Percentiles rank a stretch among this genome's conserved stretches.
Conservation (phyloP, 2,797 vertebrate species). For the Leuciscus waleckii region DNA sequence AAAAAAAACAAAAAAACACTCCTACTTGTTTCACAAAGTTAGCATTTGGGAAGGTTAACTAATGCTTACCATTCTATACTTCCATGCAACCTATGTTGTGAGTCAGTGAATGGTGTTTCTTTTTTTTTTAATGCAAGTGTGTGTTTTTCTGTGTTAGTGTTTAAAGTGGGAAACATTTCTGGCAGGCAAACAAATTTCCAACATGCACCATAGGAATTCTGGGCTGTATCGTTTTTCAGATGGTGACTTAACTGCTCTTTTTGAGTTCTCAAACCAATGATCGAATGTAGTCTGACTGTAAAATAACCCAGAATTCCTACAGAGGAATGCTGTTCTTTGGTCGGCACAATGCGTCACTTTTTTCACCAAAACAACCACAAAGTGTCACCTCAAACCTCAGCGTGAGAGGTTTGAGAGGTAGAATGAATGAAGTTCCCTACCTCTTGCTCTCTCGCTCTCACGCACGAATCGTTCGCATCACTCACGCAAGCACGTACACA, state of each 20-base stretch:
- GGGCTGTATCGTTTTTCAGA: slow-evolving; percentile 59
- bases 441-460: slow-evolving; percentile 45
- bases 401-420: slow-evolving; percentile 66
- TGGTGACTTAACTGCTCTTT: slow-evolving; percentile 31
- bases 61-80: slow-evolving; percentile 59
- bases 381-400: slow-evolving; percentile 74
- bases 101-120: slow-evolving; percentile 55
- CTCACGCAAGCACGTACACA: slow-evolving; percentile 51
- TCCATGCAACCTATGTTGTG: slow-evolving; percentile 77
- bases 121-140: slow-evolving; percentile 40
- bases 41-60: slow-evolving; percentile 40
- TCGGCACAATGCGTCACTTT: slow-evolving; percentile 75
- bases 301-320: slow-evolving; percentile 80
- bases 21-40: slow-evolving; percentile 8
- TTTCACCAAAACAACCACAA: slow-evolving; percentile 73
- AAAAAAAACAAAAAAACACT: neutral
- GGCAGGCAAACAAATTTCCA: slow-evolving; percentile 79
- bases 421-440: slow-evolving; percentile 57
- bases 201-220: slow-evolving; percentile 85
- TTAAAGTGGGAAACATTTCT: slow-evolving; percentile 62
- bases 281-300: neutral
- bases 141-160: slow-evolving; percentile 57
- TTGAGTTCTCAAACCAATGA: slow-evolving; percentile 7
- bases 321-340: slow-evolving; percentile 79
- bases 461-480: slow-evolving; percentile 38